Percentiles rank a stretch among this genome's conserved stretches.
phyloP scores from a whole-genome alignment of 2,113 vertebrate species.

The Setophaga coronata region DNA sequence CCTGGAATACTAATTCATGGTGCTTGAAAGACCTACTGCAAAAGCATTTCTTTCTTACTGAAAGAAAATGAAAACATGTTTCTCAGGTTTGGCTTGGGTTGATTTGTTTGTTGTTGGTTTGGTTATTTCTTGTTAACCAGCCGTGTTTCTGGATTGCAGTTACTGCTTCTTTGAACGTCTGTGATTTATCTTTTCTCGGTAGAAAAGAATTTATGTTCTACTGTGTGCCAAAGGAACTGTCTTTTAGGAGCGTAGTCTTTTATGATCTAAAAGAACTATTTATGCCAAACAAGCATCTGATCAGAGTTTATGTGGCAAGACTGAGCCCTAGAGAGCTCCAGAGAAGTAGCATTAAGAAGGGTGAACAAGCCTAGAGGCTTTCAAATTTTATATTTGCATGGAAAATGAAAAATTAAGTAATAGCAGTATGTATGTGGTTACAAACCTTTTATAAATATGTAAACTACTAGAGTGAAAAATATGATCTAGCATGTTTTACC shows the following conservation, averaged over 20 bases:
- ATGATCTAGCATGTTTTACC: background rate
- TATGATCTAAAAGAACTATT: background rate
- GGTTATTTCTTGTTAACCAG: background rate
- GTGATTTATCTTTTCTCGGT: background rate
- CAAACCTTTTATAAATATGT: background rate
- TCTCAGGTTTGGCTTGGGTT: background rate
- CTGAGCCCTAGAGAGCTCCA: background rate
- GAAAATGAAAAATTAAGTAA: background rate
- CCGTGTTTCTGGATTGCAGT: background rate
- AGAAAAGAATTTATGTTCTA: background rate
- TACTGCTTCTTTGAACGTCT: background rate
- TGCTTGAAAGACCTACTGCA: background rate
- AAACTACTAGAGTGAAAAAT: background rate
- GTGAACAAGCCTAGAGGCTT: background rate
- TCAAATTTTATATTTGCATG: background rate
- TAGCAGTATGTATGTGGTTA: background rate
- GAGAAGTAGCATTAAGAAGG: background rate
- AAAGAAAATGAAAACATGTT: background rate
- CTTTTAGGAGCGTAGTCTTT: background rate
- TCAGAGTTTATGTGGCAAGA: background rate
- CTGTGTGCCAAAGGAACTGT: background rate
- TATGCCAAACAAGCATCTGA: background rate
- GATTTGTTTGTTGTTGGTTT: background rate
- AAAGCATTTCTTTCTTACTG: background rate
- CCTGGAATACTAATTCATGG: background rate